A percentile compares a stretch with the other conserved stretches of the same genome.
phyloP scores from a whole-genome alignment of 2,888 invertebrate species.

The Pristionchus mayeri region DNA sequence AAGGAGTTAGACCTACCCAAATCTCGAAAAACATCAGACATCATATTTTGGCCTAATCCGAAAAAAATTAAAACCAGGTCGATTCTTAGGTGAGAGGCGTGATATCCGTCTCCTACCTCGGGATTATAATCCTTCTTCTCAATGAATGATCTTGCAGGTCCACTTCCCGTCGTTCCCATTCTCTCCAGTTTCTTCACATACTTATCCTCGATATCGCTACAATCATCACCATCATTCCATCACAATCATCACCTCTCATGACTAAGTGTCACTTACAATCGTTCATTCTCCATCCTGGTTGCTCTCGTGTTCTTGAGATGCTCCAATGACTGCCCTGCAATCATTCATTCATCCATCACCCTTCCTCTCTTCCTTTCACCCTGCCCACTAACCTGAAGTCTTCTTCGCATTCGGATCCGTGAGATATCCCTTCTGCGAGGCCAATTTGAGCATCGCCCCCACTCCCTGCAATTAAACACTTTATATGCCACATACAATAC shows the following conservation, averaged over 20 bases:
- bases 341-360: no score
- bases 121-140: conserved; percentile 75
- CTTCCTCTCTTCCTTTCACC: no score
- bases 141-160: conserved; percentile 70
- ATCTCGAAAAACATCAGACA: no score
- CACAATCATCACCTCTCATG: neutral
- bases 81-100: no score
- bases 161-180: conserved; percentile 71
- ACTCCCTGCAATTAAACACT: conserved; percentile 55
- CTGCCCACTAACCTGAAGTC: neutral
- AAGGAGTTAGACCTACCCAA: no score
- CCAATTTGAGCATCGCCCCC: conserved; percentile 72
- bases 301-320: conserved; percentile 69
- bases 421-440: conserved; percentile 68
- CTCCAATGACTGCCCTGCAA: conserved; percentile 63
- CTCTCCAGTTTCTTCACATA: conserved; percentile 76
- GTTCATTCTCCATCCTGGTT: conserved; percentile 65
- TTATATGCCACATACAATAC: neutral
- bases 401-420: conserved; percentile 60
- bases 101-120: no score
- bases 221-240: conserved; percentile 50
- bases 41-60: no score
- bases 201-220: conserved; percentile 76
- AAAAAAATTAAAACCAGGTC: no score
- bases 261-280: conserved; percentile 61